phyloP scores from a whole-genome alignment of 2,113 vertebrate species.

The Ammospiza caudacuta region DNA sequence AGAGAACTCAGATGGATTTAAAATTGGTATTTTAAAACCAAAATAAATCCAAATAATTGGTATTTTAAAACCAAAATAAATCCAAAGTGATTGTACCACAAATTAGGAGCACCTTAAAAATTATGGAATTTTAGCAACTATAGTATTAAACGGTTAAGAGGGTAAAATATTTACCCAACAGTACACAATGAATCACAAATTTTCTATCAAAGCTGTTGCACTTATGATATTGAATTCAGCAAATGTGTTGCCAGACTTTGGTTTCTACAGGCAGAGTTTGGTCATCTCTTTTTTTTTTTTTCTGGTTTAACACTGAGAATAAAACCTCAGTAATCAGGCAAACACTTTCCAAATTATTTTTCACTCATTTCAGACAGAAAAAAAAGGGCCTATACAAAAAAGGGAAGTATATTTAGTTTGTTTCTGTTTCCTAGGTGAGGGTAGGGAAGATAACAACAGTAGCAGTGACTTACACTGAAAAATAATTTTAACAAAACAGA shows the following conservation, averaged over 20 bases:
- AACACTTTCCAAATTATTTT: neutral
- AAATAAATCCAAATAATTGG: neutral
- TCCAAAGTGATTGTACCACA: neutral
- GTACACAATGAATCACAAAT: neutral
- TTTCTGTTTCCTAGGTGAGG: neutral
- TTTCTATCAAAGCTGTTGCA: neutral
- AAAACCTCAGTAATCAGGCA: neutral
- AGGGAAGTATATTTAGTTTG: neutral
- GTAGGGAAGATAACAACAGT: neutral
- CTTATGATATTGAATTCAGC: neutral
- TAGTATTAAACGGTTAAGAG: neutral
- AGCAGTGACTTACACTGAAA: neutral
- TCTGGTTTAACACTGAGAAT: neutral
- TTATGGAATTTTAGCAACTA: neutral
- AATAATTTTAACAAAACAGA: neutral
- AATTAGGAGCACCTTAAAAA: neutral
- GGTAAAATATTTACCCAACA: neutral
- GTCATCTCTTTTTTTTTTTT: neutral
- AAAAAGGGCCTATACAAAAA: neutral
- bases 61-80: neutral
- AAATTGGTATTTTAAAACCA: neutral
- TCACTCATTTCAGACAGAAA: neutral
- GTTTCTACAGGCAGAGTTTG: neutral
- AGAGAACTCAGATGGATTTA: neutral
- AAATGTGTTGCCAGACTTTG: neutral